These are phyloP conservation scores for Grallaria varia DNA, from an alignment of 2,113 vertebrate species.

Conservation along the genomic window DNA sequence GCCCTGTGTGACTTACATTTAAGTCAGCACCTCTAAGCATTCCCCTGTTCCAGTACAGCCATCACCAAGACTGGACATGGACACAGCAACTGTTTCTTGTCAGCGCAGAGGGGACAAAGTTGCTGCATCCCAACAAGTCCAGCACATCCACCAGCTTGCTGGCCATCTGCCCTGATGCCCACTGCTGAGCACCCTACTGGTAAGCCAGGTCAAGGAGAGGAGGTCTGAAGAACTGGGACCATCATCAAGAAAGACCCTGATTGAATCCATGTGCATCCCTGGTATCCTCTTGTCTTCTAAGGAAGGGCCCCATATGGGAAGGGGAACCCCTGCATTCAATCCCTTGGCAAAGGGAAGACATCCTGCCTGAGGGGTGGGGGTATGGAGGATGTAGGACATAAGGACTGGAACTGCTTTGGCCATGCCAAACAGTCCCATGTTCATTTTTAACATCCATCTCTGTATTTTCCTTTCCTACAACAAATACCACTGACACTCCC, in stretches of 20 bases:
- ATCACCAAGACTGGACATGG: neutral
- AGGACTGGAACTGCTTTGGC: neutral
- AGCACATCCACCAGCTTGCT: neutral
- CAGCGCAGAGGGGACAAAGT: neutral
- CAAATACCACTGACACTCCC: neutral
- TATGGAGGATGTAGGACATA: neutral
- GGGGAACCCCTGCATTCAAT: neutral
- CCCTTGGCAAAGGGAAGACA: neutral
- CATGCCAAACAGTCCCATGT: neutral
- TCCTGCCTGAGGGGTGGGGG: neutral
- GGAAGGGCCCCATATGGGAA: neutral
- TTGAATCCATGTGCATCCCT: neutral
- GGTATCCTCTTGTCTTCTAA: neutral
- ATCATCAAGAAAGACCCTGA: neutral
- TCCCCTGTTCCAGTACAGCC: neutral
- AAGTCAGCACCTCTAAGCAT: neutral
- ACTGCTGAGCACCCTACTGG: neutral
- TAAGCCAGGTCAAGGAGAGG: neutral
- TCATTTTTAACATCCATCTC: neutral
- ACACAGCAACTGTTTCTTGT: neutral
- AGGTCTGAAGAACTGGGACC: neutral
- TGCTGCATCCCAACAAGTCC: neutral
- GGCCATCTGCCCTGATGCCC: neutral
- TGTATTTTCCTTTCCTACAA: neutral
- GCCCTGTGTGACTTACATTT: accelerated